Evolutionary conservation across 1,140 invertebrate species (phyloP), one percentile per base, ranked within the genome.

Genomic region (Thaumetopoea pityocampa): DNA sequence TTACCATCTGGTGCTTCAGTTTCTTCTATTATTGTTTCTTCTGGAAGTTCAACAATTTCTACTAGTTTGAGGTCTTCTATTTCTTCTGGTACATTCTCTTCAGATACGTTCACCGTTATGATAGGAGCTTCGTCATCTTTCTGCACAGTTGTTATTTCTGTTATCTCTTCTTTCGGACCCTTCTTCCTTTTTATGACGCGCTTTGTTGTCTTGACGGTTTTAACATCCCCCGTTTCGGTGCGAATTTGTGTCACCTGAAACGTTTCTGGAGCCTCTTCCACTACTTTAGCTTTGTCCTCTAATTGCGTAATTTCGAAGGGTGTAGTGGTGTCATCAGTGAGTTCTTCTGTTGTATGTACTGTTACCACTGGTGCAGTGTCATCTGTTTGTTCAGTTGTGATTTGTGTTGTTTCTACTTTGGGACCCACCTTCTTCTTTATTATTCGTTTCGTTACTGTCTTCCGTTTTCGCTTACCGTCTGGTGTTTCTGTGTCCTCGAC

Each of bases 211-310:
- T 35, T 43, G 16, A 43, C 17, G 1, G 15, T 28, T 8, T 34
- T 27, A 0, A 27, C 28, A 6, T n/a, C n/a, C n/a, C n/a, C n/a
- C n/a, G 29, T 26, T 8, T 41, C 37, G 48, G 61, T 36, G 63
- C 77, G 42, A 54, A 48, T 68, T 67, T 70, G 38, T 63, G 67
- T 58, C 15, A 73, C 51, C 33, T 67, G 57, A 0, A 60, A 48
- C 29, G 83, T 74, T 65, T 87, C 74, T 6, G 76, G 74, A 18
- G 66, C 23, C 45, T 85, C 72, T 51, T 79, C 41, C 5, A 74
- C 18, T 7, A 51, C 2, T 12, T 38, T 38, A 0, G 61, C 44
- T 38, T 61, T 69, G 32, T 65, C 57, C 41, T 38, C 33, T 15
- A 17, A n/a, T n/a, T n/a, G n/a, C n/a, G n/a, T n/a, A n/a, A n/a